A percentile compares a stretch with the other conserved stretches of the same genome.
These are phyloP conservation scores for Odobenus rosmarus DNA, from an alignment of 2,113 vertebrate species.

Conservation along the genomic window DNA sequence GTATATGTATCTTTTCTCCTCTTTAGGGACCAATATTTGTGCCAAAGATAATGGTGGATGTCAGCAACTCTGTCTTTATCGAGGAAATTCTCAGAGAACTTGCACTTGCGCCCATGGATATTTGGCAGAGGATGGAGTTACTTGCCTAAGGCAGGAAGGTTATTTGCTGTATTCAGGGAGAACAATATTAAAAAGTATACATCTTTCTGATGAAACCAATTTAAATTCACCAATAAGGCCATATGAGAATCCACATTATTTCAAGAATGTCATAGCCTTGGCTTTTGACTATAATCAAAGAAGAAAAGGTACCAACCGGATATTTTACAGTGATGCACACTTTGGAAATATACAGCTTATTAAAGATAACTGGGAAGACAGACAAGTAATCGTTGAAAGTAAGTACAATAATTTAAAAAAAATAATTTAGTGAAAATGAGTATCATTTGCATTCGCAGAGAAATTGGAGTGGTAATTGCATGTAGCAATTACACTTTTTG, in stretches of 20 bases:
- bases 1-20: not conserved
- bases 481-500: not conserved
- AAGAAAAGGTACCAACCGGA: slow-evolving; percentile 91
- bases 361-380: slow-evolving; percentile 96
- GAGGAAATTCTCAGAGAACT: slow-evolving; percentile 89
- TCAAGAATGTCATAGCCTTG: slow-evolving; percentile 96
- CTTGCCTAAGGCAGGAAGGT: slow-evolving; percentile 94
- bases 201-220: slow-evolving; percentile 97
- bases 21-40: slow-evolving; percentile 94
- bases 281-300: slow-evolving; percentile 95
- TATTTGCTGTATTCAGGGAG: slow-evolving; percentile 98
- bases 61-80: slow-evolving; percentile 97
- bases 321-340: slow-evolving; percentile 98
- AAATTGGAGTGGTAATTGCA: slow-evolving; percentile 1
- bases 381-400: slow-evolving; percentile 94
- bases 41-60: slow-evolving; percentile 95
- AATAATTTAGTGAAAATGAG: accelerated
- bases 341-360: slow-evolving; percentile 98
- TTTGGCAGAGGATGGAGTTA: slow-evolving; percentile 92
- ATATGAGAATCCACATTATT: slow-evolving; percentile 94
- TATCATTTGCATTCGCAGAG: not conserved
- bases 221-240: slow-evolving; percentile 96
- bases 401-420: slow-evolving; percentile 83
- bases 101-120: slow-evolving; percentile 98
- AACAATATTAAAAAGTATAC: slow-evolving; percentile 97